phyloP scores from a whole-genome alignment of 23 tunicate genomes.

The Aplidium turbinatum region DNA sequence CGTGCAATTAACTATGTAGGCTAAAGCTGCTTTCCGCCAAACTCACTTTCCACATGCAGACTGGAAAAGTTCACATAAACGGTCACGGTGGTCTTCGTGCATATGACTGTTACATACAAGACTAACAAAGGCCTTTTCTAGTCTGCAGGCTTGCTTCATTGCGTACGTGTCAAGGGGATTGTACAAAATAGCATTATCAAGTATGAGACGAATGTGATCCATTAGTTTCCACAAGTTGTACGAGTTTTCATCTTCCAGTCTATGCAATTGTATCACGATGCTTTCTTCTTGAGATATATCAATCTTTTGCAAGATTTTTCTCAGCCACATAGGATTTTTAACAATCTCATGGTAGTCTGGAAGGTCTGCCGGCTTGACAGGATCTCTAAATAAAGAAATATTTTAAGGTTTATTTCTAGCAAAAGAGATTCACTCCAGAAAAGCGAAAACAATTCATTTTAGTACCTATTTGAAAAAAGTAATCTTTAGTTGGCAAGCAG shows the following conservation, averaged over 20 bases:
- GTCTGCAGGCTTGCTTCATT: conserved; percentile 14
- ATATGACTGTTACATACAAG: no score
- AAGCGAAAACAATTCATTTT: no score
- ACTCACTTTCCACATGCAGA: no score
- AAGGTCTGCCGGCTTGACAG: conserved; percentile 25
- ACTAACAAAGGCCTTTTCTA: conserved; percentile 10
- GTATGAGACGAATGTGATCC: conserved; percentile 1
- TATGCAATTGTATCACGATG: conserved; percentile 15
- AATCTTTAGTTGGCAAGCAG: no score
- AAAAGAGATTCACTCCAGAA: no score
- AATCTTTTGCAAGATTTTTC: conserved; percentile 10
- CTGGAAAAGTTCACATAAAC: no score
- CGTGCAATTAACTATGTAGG: no score
- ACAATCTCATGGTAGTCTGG: conserved; percentile 54
- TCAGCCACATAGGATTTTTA: conserved; percentile 31
- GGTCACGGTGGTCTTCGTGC: no score
- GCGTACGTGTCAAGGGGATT: conserved; percentile 12
- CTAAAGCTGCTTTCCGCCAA: no score
- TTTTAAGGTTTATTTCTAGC: no score
- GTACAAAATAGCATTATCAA: conserved; percentile 29
- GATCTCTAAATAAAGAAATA: no score
- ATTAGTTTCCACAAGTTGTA: conserved; percentile 10
- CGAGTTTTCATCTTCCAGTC: background rate
- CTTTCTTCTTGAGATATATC: conserved; percentile 19
- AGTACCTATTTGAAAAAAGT: no score